Conservation (phyloP, 1,140 invertebrate species). For the Watersipora subatra region DNA sequence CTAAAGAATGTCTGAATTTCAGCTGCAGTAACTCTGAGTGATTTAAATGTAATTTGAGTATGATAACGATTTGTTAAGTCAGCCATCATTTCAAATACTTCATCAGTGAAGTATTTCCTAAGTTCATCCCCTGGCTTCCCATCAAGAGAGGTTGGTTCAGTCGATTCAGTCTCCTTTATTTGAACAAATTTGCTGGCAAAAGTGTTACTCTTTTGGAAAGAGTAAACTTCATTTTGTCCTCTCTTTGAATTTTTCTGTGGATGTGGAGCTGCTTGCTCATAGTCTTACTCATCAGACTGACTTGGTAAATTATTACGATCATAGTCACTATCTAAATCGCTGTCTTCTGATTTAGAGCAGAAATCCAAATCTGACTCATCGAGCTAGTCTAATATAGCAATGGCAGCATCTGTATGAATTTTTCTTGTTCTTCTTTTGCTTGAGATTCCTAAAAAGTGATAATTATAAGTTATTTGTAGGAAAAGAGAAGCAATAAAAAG, state of each 20-base stretch:
- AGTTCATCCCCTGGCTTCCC: background rate
- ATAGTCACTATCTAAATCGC: background rate
- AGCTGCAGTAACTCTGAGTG: background rate
- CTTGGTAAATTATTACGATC: background rate
- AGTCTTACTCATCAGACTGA: background rate
- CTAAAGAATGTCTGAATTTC: slow-evolving; percentile 20
- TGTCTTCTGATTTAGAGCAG: background rate
- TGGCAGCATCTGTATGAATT: background rate
- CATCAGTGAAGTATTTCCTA: background rate
- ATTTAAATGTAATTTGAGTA: background rate
- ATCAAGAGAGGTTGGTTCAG: background rate
- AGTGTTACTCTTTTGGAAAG: background rate
- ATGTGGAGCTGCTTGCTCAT: background rate
- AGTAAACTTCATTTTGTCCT: background rate
- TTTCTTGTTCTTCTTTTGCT: background rate
- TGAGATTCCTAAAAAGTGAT: background rate
- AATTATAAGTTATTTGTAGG: background rate
- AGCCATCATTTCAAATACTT: slow-evolving; percentile 4
- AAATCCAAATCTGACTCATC: background rate
- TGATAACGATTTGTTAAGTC: slow-evolving; percentile 1
- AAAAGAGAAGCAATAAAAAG: background rate
- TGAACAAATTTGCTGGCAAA: background rate
- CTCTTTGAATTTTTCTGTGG: background rate
- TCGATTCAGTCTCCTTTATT: background rate
- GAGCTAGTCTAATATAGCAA: background rate